These are phyloP conservation scores for Karalla daura DNA, from an alignment of 2,797 vertebrate genomes.

Conservation along the genomic window DNA sequence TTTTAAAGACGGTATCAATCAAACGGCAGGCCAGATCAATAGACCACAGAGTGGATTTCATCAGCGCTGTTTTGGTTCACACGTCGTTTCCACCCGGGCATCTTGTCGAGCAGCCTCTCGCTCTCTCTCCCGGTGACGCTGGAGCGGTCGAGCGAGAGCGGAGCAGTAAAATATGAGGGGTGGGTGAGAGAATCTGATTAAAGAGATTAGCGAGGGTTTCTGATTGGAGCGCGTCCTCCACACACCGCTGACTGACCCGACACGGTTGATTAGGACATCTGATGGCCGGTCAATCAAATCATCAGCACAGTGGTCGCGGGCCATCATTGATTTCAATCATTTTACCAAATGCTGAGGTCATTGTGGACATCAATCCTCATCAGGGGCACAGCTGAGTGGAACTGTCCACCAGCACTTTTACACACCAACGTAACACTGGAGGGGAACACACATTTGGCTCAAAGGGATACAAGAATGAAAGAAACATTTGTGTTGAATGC, in stretches of 20 bases:
- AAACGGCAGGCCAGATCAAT: constrained; percentile 78
- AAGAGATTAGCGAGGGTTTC: constrained; percentile 16
- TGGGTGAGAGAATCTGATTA: constrained; percentile 25
- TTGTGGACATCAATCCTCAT: constrained; percentile 8
- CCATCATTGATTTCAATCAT: constrained; percentile 20
- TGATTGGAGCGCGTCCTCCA: constrained; percentile 13
- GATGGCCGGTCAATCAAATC: constrained; percentile 29
- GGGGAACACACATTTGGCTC: background rate
- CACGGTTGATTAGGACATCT: constrained; percentile 38
- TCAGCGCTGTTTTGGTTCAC: constrained; percentile 42
- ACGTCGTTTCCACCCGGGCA: constrained; percentile 26
- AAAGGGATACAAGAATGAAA: too few species aligned
- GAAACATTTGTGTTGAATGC: too few species aligned
- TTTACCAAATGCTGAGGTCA: constrained; percentile 26
- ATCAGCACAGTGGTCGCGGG: constrained; percentile 1
- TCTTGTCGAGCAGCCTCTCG: constrained; percentile 37
- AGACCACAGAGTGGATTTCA: constrained; percentile 74
- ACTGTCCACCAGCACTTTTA: background rate
- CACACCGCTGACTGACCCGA: constrained; percentile 11
- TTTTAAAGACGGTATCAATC: constrained; percentile 85
- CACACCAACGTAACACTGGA: background rate
- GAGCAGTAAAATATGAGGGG: constrained; percentile 12
- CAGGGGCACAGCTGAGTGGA: constrained; percentile 23
- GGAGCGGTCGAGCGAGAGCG: constrained; percentile 6
- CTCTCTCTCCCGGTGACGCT: constrained; percentile 1